Conservation (phyloP, 2,888 invertebrate species). For the Hydroisotoma schaefferi region DNA sequence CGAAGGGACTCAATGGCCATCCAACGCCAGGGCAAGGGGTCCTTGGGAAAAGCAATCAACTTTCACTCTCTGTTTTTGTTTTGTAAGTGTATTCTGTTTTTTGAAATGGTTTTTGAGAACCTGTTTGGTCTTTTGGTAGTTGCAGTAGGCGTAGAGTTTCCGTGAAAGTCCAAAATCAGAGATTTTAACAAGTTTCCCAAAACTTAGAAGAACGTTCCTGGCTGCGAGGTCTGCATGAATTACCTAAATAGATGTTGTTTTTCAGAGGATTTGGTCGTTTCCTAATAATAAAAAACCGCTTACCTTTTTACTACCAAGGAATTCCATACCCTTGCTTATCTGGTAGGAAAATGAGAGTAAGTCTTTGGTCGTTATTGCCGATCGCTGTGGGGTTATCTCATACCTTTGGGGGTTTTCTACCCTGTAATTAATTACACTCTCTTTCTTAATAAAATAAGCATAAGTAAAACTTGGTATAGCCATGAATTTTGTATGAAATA, state of each 20-base stretch:
- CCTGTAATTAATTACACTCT: too few relatives aligned
- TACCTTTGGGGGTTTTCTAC: too few relatives aligned
- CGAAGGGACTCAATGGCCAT: conserved; percentile 5
- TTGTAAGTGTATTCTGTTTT: background rate
- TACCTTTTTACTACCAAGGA: background rate
- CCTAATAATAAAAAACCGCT: background rate
- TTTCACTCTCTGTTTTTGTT: background rate
- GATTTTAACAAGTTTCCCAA: background rate
- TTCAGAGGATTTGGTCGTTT: background rate
- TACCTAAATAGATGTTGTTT: background rate
- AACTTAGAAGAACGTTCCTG: conserved; percentile 7
- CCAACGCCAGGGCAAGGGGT: conserved; percentile 1
- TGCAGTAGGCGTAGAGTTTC: conserved; percentile 1
- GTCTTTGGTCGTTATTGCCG: background rate
- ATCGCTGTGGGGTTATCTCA: background rate
- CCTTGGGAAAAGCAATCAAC: background rate
- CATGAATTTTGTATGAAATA: background rate
- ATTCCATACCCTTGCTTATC: background rate
- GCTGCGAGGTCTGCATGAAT: conserved; percentile 8
- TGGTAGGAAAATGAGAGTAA: background rate
- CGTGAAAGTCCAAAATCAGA: conserved; percentile 12
- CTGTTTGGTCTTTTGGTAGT: conserved; percentile 5
- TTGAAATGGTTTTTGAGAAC: background rate
- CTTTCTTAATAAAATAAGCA: too few relatives aligned
- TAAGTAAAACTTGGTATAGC: too few relatives aligned